Evolutionary conservation across 2,113 vertebrate genomes (phyloP).

Genomic region (Platycercus adscitus): DNA sequence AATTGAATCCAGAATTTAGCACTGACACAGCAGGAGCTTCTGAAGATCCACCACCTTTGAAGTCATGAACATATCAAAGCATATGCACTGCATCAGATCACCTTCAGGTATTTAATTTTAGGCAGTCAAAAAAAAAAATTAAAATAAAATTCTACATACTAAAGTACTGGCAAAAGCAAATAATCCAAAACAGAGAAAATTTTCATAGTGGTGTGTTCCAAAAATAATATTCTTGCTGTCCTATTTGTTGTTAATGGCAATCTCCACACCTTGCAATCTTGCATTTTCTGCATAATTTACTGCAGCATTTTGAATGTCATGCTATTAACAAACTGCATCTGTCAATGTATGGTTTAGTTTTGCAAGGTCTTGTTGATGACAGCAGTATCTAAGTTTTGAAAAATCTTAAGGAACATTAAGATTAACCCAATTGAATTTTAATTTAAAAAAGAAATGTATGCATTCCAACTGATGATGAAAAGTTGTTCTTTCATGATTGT

Average conservation of each 20-base stretch:
- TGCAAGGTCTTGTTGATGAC: constrained; percentile 2
- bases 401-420: not conserved
- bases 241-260: constrained; percentile 46
- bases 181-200: not conserved
- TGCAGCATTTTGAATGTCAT: constrained; percentile 49
- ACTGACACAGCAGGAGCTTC: not conserved
- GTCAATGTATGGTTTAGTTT: constrained; percentile 1
- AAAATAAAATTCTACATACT: not conserved
- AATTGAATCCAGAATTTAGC: not conserved
- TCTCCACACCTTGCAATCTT: constrained; percentile 5
- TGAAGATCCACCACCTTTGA: not conserved
- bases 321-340: constrained; percentile 44
- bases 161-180: not conserved
- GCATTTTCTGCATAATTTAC: constrained; percentile 68
- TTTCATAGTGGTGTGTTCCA: not conserved
- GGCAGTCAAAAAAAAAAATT: not conserved
- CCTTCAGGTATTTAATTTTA: not conserved
- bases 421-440: not conserved
- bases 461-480: not conserved
- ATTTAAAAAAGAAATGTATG: not conserved
- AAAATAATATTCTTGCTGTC: not conserved
- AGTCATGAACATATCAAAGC: not conserved
- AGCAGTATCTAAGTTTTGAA: not conserved
- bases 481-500: not conserved
- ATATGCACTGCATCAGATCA: not conserved